Evolutionary conservation across 2,888 invertebrate genomes (phyloP), one percentile per base, ranked within the genome.

Genomic region (Cephus rjabovi): DNA sequence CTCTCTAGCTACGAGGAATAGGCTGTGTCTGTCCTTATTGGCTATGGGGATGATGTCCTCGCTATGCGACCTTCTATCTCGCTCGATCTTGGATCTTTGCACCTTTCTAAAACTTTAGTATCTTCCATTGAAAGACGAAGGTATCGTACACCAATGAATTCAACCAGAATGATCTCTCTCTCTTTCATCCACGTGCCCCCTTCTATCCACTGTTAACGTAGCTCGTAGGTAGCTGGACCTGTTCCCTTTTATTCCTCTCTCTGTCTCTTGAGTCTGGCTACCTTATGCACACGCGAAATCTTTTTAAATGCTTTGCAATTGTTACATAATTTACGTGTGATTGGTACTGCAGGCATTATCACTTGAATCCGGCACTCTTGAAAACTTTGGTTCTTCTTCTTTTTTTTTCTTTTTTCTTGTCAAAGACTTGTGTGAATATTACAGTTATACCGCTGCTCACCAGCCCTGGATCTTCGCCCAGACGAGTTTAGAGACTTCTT

Each of bases 61-160:
- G 68, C 31, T 12, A 34, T 34, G 37, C 81, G 75, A 82, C 79
- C 79, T 73, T 79, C 79, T 69, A 78, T 79, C 40, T n/a, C 76
- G 40, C 77, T 81, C 81, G 76, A 77, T 56, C 40, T 79, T 80
- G 81, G 81, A 80, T 79, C 40, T 56, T 56, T 56, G 40, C 40
- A 23, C 23, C 40, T 81, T 80, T 79, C 75, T 79, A 80, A 78
- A 76, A 69, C 79, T 77, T 85, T 81, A 75, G 77, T 75, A n/a
- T 83, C 76, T 37, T 70, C 69, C 70, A 76, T 79, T 74, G 75
- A 77, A 81, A 74, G 75, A 80, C 78, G 77, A 84, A 84, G 85
- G 84, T 84, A 85, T 81, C 81, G 85, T 84, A 84, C 79, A 56
- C 40, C 23, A 23, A 23, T 56, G 40, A 56, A 56, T 56, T 56